Evolutionary conservation across 2,113 vertebrate species (phyloP).

Genomic region (Elaphurus davidianus): DNA sequence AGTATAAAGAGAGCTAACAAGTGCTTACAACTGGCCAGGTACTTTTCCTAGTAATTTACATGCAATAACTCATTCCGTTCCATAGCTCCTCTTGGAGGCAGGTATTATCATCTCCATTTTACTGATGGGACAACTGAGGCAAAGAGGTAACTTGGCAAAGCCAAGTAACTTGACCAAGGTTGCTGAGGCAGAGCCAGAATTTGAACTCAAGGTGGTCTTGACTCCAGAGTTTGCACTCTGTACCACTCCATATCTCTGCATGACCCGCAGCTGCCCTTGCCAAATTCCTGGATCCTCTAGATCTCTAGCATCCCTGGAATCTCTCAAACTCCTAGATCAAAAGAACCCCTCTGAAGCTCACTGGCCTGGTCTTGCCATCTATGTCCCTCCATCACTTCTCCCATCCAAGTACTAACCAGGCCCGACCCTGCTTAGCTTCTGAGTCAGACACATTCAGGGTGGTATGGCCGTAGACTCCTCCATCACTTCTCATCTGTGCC

Average conservation of each 20-base stretch:
- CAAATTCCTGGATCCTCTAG: neutral
- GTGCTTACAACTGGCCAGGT: neutral
- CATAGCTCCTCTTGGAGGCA: neutral
- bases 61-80: neutral
- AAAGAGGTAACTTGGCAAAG: neutral
- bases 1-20: neutral
- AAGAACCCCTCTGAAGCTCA: neutral
- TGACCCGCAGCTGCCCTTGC: neutral
- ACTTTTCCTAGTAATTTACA: neutral
- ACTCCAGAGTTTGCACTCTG: neutral
- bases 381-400: neutral
- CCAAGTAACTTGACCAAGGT: neutral
- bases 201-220: neutral
- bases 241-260: neutral
- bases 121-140: neutral
- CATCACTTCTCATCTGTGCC: neutral
- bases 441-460: too few relatives aligned
- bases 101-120: neutral
- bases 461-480: neutral
- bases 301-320: neutral
- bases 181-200: neutral
- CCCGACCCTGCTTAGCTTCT: too few relatives aligned
- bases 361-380: neutral
- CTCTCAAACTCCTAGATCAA: neutral
- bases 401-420: too few relatives aligned